Percentiles rank a stretch among this genome's conserved stretches.
phyloP scores from a whole-genome alignment of 2,797 vertebrate species.

The Hybognathus amarus region DNA sequence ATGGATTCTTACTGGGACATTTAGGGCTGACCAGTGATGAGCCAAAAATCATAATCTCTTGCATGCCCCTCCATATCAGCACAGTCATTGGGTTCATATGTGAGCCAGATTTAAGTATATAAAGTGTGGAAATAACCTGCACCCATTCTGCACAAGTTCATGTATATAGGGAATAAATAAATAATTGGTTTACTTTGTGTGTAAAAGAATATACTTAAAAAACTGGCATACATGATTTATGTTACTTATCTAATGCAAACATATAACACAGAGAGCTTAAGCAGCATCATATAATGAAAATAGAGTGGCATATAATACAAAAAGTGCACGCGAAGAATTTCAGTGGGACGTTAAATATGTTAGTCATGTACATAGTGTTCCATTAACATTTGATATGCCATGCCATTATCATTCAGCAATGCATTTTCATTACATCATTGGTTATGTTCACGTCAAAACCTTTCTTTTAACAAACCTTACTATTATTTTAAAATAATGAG shows the following conservation, averaged over 20 bases:
- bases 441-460: not conserved
- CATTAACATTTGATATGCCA: slow-evolving; percentile 3
- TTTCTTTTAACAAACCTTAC: not conserved
- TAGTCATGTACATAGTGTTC: slow-evolving; percentile 2
- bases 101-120: slow-evolving; percentile 4
- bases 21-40: not conserved
- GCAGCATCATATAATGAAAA: not conserved
- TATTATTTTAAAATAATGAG: not conserved
- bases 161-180: not conserved
- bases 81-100: not conserved
- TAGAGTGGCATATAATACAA: not conserved
- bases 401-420: not conserved
- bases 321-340: not conserved
- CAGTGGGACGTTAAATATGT: not conserved
- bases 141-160: not conserved
- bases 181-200: not conserved
- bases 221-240: not conserved
- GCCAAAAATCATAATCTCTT: not conserved
- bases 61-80: not conserved
- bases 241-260: not conserved
- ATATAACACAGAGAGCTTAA: not conserved
- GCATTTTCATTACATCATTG: slow-evolving; percentile 6
- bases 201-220: not conserved
- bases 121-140: not conserved
- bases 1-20: not conserved